Evolutionary conservation across 2,888 invertebrate species (phyloP).

Genomic region (Agrilus cyanescens): DNA sequence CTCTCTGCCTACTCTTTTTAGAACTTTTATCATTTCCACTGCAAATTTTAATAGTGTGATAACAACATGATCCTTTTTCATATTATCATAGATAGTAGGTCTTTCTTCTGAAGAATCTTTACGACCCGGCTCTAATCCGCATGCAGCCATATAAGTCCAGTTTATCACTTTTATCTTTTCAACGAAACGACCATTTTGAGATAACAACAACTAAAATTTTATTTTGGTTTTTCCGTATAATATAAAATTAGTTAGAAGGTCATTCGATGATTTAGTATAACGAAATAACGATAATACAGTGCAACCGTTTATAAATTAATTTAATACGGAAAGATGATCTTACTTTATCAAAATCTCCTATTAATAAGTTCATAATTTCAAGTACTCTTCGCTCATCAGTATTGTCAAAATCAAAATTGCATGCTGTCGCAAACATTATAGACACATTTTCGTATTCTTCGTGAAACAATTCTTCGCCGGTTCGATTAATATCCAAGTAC

Average conservation of each 20-base stretch:
- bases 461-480: conserved; percentile 61
- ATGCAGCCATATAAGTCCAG: conserved; percentile 95
- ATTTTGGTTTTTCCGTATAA: background rate
- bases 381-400: conserved; percentile 38
- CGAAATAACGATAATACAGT: background rate
- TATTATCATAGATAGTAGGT: conserved; percentile 13
- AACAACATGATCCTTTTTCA: conserved; percentile 31
- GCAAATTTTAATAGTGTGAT: conserved; percentile 61
- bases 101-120: conserved; percentile 39
- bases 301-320: conserved; percentile 49
- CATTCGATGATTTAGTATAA: too few species aligned
- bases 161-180: conserved; percentile 97
- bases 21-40: conserved; percentile 53
- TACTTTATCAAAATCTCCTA: conserved; percentile 87
- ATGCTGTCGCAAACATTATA: conserved; percentile 90
- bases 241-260: too few species aligned
- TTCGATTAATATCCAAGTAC: conserved; percentile 57
- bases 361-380: conserved; percentile 70
- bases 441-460: conserved; percentile 82
- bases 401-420: conserved; percentile 34
- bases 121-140: conserved; percentile 70
- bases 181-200: conserved; percentile 40
- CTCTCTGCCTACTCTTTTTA: conserved; percentile 47
- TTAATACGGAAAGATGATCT: conserved; percentile 63
- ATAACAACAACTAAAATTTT: conserved; percentile 6